A percentile compares a stretch with the other conserved stretches of the same genome.
phyloP scores from a whole-genome alignment of 1,140 invertebrate genomes.

The Chymomyza costata region DNA sequence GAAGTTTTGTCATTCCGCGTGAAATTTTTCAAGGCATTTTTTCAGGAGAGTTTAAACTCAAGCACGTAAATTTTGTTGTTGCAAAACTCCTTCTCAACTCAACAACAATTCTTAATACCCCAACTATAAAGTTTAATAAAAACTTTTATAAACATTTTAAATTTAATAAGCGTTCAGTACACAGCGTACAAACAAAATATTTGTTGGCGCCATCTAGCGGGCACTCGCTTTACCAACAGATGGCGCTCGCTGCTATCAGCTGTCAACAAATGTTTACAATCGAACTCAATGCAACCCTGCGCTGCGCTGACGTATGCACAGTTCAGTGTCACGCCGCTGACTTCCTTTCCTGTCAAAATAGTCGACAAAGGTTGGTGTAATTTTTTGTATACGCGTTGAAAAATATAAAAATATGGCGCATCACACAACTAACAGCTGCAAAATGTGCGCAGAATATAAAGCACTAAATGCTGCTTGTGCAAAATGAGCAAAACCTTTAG shows the following conservation, averaged over 20 bases:
- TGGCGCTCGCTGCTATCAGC: no score
- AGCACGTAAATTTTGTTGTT: no score
- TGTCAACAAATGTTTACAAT: no score
- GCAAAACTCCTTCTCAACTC: no score
- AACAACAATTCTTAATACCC: no score
- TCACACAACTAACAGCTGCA: conserved; percentile 26
- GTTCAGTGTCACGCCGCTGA: conserved; percentile 41
- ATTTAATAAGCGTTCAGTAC: background rate
- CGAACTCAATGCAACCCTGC: conserved; percentile 18
- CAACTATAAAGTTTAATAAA: no score
- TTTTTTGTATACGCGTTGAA: conserved; percentile 37
- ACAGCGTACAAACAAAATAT: no score
- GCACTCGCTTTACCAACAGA: conserved; percentile 3
- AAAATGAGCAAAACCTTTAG: background rate
- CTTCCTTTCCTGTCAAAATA: conserved; percentile 75
- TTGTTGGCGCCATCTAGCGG: conserved; percentile 13
- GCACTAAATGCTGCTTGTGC: background rate
- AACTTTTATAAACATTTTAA: background rate
- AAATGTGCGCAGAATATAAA: conserved; percentile 28
- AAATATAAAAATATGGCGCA: conserved; percentile 35
- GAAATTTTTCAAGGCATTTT: no score
- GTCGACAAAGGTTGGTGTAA: conserved; percentile 73
- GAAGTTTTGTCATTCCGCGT: no score
- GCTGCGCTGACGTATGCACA: conserved; percentile 30
- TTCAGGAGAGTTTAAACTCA: no score